Conservation (phyloP, 2,888 invertebrate species). For the Formica aserva region DNA sequence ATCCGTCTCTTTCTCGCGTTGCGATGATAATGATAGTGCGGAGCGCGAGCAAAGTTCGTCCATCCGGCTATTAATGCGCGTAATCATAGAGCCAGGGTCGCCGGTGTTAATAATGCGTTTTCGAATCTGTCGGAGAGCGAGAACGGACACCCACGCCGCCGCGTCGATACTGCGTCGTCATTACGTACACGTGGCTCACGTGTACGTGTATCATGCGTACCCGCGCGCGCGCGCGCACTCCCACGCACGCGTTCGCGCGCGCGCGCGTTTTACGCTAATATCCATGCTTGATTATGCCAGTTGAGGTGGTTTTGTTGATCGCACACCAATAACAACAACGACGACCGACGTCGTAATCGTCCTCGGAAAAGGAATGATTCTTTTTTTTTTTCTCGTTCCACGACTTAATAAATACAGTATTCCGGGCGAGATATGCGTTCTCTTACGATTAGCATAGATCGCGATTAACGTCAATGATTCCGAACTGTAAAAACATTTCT, state of each 20-base stretch:
- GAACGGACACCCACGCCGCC: conserved; percentile 80
- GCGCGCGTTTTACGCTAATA: conserved; percentile 32
- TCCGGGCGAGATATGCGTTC: conserved; percentile 24
- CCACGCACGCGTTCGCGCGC: conserved; percentile 1
- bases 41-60: conserved; percentile 81
- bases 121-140: conserved; percentile 80
- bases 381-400: not conserved
- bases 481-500: conserved; percentile 14
- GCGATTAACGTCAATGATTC: conserved; percentile 24
- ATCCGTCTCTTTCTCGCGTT: conserved; percentile 68
- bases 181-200: conserved; percentile 51
- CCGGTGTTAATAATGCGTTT: conserved; percentile 85
- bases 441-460: conserved; percentile 38
- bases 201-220: not conserved
- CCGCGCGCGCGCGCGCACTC: not conserved
- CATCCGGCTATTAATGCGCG: conserved; percentile 84
- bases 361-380: conserved; percentile 40
- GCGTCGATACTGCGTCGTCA: conserved; percentile 73
- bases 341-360: conserved; percentile 26
- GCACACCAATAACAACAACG: conserved; percentile 12
- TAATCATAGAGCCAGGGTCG: conserved; percentile 85
- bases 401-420: conserved; percentile 30
- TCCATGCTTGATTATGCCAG: conserved; percentile 47
- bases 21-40: conserved; percentile 82
- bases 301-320: conserved; percentile 39